Conservation (phyloP, 2,113 vertebrate genomes). For the Hippocampus mohnikei region DNA sequence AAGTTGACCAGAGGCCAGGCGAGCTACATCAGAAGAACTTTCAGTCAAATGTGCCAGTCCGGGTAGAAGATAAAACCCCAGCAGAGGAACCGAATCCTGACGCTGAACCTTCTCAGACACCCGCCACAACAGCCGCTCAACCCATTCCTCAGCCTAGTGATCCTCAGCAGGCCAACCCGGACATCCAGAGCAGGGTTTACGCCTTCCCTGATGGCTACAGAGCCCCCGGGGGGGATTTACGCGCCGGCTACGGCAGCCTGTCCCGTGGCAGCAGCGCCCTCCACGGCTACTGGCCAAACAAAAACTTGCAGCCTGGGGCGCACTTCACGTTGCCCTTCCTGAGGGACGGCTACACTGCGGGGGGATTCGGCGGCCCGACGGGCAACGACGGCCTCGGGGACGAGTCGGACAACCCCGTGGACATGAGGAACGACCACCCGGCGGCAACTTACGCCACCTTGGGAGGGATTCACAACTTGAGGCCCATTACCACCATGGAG, state of each 20-base stretch:
- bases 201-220: slow-evolving; percentile 53
- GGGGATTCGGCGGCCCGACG: slow-evolving; percentile 41
- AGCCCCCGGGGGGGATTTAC: slow-evolving; percentile 49
- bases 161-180: slow-evolving; percentile 31
- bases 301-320: slow-evolving; percentile 67
- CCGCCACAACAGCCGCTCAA: slow-evolving; percentile 5
- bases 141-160: slow-evolving; percentile 32
- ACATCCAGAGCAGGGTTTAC: slow-evolving; percentile 51
- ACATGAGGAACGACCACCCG: slow-evolving; percentile 56
- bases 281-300: slow-evolving; percentile 64
- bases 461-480: slow-evolving; percentile 67
- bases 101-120: slow-evolving; percentile 23
- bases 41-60: slow-evolving; percentile 28
- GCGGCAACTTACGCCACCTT: slow-evolving; percentile 58
- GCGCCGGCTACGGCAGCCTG: slow-evolving; percentile 62
- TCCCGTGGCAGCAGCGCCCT: slow-evolving; percentile 43
- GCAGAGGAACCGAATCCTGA: slow-evolving; percentile 11
- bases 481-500: slow-evolving; percentile 69
- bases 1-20: slow-evolving; percentile 25
- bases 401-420: slow-evolving; percentile 49
- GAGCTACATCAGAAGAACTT: slow-evolving; percentile 33
- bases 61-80: slow-evolving; percentile 23
- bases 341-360: slow-evolving; percentile 64
- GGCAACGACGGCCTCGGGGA: slow-evolving; percentile 54
- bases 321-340: slow-evolving; percentile 75